phyloP scores from a whole-genome alignment of 2,113 vertebrate species.

The Sitta europaea region DNA sequence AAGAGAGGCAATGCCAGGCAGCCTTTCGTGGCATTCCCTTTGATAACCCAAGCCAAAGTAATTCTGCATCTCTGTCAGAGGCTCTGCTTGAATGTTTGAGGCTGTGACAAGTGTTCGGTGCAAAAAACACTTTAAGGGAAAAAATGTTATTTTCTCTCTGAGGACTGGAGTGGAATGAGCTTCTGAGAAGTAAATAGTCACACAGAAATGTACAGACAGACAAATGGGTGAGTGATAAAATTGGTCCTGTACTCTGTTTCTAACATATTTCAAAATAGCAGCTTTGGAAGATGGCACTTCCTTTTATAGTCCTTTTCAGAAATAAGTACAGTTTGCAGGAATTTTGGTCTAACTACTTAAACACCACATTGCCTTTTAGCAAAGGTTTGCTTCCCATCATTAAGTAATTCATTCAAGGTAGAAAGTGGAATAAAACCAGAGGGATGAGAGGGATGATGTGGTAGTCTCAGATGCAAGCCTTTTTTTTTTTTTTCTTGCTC shows the following conservation, averaged over 20 bases:
- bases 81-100: not conserved
- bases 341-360: slow-evolving; percentile 29
- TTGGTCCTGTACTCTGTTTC: not conserved
- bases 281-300: not conserved
- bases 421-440: slow-evolving; percentile 4
- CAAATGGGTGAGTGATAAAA: not conserved
- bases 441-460: not conserved
- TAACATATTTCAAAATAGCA: slow-evolving; percentile 23
- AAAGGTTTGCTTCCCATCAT: slow-evolving; percentile 9
- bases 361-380: slow-evolving; percentile 17
- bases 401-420: slow-evolving; percentile 20
- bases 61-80: not conserved
- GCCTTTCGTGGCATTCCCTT: not conserved
- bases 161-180: not conserved
- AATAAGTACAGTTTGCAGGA: not conserved
- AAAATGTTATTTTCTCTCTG: not conserved
- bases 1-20: not conserved
- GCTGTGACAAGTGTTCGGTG: not conserved
- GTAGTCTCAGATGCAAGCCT: not conserved
- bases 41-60: not conserved
- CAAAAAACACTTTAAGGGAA: not conserved
- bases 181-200: not conserved
- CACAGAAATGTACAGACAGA: not conserved
- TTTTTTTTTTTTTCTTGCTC: too few relatives aligned
- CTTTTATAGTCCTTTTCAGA: slow-evolving; percentile 19